Percentiles rank a stretch among this genome's conserved stretches.
Conservation (phyloP, 1,140 invertebrate species). For the Hypothenemus hampei region DNA sequence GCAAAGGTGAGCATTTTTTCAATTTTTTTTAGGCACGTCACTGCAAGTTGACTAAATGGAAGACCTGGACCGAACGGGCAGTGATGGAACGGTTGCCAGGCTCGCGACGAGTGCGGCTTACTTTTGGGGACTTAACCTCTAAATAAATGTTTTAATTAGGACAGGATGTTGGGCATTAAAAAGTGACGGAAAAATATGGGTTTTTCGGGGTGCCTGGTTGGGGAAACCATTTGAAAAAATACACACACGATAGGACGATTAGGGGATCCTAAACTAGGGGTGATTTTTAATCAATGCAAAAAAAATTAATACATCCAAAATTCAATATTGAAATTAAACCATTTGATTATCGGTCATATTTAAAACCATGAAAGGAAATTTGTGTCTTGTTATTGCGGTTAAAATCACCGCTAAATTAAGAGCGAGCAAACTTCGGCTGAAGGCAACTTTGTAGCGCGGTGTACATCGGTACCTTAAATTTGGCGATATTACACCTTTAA, state of each 20-base stretch:
- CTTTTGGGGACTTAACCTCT: slow-evolving; percentile 29
- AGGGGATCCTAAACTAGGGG: no score
- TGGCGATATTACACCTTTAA: slow-evolving; percentile 26
- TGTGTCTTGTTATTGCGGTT: slow-evolving; percentile 15
- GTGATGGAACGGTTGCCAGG: slow-evolving; percentile 27
- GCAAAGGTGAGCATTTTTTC: no score
- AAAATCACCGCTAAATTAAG: slow-evolving; percentile 20
- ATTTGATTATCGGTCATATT: not conserved
- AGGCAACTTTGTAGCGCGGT: slow-evolving; percentile 15
- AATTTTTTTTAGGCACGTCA: slow-evolving; percentile 1
- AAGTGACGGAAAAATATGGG: slow-evolving; percentile 27
- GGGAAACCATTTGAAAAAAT: no score
- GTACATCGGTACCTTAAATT: slow-evolving; percentile 27
- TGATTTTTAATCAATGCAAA: no score
- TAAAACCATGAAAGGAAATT: slow-evolving; percentile 7
- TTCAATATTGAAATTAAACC: not conserved
- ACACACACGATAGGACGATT: no score
- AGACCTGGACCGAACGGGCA: slow-evolving; percentile 27
- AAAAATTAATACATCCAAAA: no score
- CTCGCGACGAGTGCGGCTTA: slow-evolving; percentile 26
- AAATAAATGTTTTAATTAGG: slow-evolving; percentile 32
- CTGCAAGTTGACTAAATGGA: slow-evolving; percentile 23
- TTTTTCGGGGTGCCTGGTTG: slow-evolving; percentile 8
- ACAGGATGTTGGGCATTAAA: slow-evolving; percentile 30
- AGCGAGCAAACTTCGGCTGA: slow-evolving; percentile 16